These are phyloP conservation scores for Eulemur rubriventer DNA, from an alignment of 2,797 vertebrate species.

Conservation along the genomic window DNA sequence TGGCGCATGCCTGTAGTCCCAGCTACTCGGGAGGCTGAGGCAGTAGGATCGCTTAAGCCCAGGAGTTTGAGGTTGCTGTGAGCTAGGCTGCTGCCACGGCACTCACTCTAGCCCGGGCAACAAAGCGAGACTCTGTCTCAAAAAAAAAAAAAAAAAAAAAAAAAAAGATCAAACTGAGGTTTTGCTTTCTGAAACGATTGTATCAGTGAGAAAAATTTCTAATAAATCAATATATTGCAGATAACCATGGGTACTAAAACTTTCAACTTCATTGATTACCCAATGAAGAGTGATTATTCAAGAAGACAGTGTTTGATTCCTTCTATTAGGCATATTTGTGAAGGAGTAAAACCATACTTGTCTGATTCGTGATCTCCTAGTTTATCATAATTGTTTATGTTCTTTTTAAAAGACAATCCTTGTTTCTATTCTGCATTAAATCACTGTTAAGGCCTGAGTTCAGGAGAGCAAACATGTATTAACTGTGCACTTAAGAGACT, in stretches of 20 bases:
- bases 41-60: no score
- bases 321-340: slow-evolving; percentile 5
- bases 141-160: no score
- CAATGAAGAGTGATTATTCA: slow-evolving; percentile 10
- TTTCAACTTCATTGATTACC: slow-evolving; percentile 54
- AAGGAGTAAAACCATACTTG: not conserved
- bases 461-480: slow-evolving; percentile 49
- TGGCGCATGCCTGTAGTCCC: no score
- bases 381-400: not conserved
- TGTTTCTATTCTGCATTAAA: slow-evolving; percentile 60
- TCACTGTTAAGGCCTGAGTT: slow-evolving; percentile 51
- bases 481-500: slow-evolving; percentile 54
- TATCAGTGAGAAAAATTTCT: not conserved
- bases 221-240: not conserved
- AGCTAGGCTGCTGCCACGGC: no score
- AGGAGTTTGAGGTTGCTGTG: no score
- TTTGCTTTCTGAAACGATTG: not conserved
- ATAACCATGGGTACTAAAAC: not conserved
- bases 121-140: no score
- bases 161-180: no score
- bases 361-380: not conserved
- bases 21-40: no score
- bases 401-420: slow-evolving; percentile 35
- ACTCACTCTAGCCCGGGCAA: no score
- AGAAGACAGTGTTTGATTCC: not conserved